phyloP scores from a whole-genome alignment of 2,797 vertebrate species.

The Sebastes oblongus region DNA sequence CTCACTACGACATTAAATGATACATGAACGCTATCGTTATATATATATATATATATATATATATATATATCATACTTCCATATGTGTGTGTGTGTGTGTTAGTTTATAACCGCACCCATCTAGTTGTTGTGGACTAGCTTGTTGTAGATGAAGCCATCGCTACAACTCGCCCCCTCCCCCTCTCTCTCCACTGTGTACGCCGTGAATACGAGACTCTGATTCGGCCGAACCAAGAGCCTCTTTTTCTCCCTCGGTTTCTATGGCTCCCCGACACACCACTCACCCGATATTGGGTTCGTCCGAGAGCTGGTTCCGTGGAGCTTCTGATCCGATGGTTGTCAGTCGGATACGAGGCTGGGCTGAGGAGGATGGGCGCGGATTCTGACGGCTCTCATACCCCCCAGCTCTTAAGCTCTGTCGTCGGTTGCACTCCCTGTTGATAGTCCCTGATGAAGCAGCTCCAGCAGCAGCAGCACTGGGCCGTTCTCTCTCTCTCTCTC shows the following conservation, averaged over 20 bases:
- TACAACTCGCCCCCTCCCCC: conserved; percentile 74
- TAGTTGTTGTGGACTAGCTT: conserved; percentile 26
- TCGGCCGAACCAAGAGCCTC: conserved; percentile 63
- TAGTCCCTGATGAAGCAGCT: conserved; percentile 70
- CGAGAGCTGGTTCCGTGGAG: conserved; percentile 80
- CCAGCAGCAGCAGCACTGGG: conserved; percentile 40
- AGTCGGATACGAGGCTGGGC: conserved; percentile 77
- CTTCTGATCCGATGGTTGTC: conserved; percentile 87
- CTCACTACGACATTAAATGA: background rate
- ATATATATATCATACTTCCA: background rate
- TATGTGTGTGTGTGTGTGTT: conserved; percentile 2
- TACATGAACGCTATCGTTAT: background rate
- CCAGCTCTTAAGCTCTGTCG: conserved; percentile 70
- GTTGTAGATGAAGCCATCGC: conserved; percentile 46
- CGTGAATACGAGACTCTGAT: conserved; percentile 67
- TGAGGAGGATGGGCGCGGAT: conserved; percentile 90
- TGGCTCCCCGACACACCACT: conserved; percentile 67
- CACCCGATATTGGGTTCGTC: conserved; percentile 86
- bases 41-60: background rate
- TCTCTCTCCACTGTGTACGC: conserved; percentile 55
- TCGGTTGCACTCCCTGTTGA: conserved; percentile 77
- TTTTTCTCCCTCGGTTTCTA: conserved; percentile 86
- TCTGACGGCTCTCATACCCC: conserved; percentile 82
- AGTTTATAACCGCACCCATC: conserved; percentile 68
- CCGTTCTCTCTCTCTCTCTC: conserved; percentile 5